Evolutionary conservation across 2,888 invertebrate genomes (phyloP).

Genomic region (Halocaridina rubra): DNA sequence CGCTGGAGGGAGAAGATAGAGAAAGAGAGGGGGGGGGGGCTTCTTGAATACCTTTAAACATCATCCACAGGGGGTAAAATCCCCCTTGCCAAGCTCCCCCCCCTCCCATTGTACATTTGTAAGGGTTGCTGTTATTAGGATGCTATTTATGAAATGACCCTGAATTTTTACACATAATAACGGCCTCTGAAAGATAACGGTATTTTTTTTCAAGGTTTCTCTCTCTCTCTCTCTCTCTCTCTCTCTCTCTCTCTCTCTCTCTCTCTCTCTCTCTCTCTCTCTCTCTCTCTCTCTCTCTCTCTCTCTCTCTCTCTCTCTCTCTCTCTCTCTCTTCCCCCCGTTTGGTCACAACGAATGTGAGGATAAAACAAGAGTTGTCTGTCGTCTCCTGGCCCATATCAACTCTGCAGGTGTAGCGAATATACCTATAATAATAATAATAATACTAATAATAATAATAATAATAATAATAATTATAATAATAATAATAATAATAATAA

Average conservation of each 20-base stretch:
- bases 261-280: neutral
- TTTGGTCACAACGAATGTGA: neutral
- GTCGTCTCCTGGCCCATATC: neutral
- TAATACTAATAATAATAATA: no score
- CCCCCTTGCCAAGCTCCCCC: constrained; percentile 38
- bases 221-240: neutral
- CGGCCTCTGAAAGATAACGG: no score
- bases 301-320: neutral
- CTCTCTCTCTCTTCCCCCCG: neutral
- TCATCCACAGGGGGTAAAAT: constrained; percentile 9
- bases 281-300: neutral
- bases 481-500: no score
- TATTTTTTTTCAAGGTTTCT: no score
- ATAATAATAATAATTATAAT: neutral
- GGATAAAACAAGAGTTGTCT: neutral
- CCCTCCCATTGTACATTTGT: no score
- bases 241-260: neutral
- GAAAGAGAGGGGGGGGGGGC: constrained; percentile 6
- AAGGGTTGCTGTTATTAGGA: no score
- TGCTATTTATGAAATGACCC: no score
- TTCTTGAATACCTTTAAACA: neutral
- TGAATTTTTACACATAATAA: no score
- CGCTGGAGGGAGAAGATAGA: neutral
- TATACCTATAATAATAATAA: no score
- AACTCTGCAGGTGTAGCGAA: neutral